Base-by-base conservation (phyloP, 2,797 vertebrate genomes). In the Zonotrichia albicollis region DNA sequence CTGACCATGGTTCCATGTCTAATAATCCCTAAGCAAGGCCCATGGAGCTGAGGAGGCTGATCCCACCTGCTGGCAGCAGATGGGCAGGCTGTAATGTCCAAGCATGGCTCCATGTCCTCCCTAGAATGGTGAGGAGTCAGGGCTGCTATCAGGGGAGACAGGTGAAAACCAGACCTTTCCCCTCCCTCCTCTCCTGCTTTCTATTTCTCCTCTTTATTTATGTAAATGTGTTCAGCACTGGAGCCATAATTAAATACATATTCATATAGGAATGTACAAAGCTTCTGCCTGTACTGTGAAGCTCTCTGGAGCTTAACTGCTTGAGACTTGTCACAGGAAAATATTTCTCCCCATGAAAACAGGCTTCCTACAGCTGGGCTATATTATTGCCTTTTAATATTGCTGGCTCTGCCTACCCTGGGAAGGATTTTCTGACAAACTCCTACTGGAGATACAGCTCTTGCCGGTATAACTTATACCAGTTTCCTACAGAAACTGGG, bases 131-230 rank as follows among this genome's bases (percentile, higher is more conserved):
- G 22, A 87, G 43, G 42, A 91, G 32, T 61, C 9, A 42, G 76
- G 64, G 88, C 50, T 84, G n/a, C 53, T 90, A 58, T 76, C 76
- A 82, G 68, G 2, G 0, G 64, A 87, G 66, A 82, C 67, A 72
- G 94, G 94, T 93, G 86, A 61, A 81, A 79, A 70, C 19, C 84
- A 94, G 75, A 64, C 60, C 62, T 78, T 93, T 90, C 60, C 62
- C 40, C 83, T 90, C 67, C n/a, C 12, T 84, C 84, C 84, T 89
- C 94, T 82, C 48, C 77, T 87, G 92, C 87, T 65, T 95, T 93
- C 73, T 87, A 40, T 61, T 92, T 96, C 84, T 82, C 67, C 67
- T 95, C n/a, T 93, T 96, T 95, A 96, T 96, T 97, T 97, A 96
- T 94, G 85, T 96, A 96, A 96, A 93, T 95, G 79, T 17, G 84